Evolutionary conservation across 2,797 vertebrate genomes (phyloP).

Genomic region (Hipposideros larvatus): DNA sequence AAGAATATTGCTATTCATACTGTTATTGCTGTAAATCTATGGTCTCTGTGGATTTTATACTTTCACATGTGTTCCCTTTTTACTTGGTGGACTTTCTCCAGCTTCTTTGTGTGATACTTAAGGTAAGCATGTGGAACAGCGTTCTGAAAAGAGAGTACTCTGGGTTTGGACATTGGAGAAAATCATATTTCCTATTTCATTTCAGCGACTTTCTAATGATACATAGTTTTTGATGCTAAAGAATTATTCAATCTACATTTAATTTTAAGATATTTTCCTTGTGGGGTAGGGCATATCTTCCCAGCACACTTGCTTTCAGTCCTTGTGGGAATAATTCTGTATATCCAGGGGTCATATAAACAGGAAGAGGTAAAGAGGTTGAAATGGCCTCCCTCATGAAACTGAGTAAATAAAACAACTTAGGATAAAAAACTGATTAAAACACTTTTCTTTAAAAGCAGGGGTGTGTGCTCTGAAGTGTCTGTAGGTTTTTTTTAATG

Average conservation of each 20-base stretch:
- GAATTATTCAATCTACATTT: not conserved
- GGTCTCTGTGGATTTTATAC: not conserved
- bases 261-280: not conserved
- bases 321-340: not conserved
- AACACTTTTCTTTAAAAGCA: not conserved
- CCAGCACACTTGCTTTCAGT: not conserved
- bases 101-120: not conserved
- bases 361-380: not conserved
- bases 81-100: not conserved
- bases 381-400: not conserved
- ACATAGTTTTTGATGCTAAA: not conserved
- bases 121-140: not conserved
- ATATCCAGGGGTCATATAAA: not conserved
- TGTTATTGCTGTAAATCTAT: not conserved
- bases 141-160: not conserved
- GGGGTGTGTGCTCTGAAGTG: not conserved
- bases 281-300: not conserved
- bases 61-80: not conserved
- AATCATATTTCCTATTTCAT: not conserved
- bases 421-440: not conserved
- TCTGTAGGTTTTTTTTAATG: not conserved
- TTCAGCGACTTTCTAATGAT: not conserved
- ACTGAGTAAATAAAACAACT: not conserved
- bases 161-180: not conserved
- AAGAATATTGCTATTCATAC: not conserved